A percentile compares a stretch with the other conserved stretches of the same genome.
These are phyloP conservation scores for Diplolepis rosae DNA, from an alignment of 2,888 invertebrate species.

Conservation along the genomic window DNA sequence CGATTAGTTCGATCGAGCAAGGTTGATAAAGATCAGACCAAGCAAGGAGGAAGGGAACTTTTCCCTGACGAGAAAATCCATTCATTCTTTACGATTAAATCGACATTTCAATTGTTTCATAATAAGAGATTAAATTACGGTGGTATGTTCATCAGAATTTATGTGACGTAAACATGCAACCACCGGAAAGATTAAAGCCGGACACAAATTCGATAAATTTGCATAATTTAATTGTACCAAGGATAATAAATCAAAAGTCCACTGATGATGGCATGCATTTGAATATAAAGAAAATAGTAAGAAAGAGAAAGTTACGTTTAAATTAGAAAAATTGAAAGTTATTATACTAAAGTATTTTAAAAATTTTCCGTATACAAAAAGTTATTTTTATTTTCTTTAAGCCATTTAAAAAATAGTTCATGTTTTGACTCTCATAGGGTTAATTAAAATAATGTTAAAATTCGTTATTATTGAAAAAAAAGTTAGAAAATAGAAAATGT, in stretches of 20 bases:
- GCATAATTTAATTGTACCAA: slow-evolving; percentile 4
- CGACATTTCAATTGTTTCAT: slow-evolving; percentile 29
- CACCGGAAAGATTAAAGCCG: slow-evolving; percentile 1
- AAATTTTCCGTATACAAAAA: too few species aligned
- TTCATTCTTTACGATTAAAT: slow-evolving; percentile 26
- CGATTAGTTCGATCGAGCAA: slow-evolving; percentile 23
- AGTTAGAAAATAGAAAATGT: not conserved
- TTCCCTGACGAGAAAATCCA: slow-evolving; percentile 16
- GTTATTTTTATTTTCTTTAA: too few species aligned
- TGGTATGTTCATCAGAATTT: slow-evolving; percentile 18
- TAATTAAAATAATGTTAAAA: not conserved
- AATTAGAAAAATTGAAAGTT: not conserved
- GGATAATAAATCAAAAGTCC: slow-evolving; percentile 2
- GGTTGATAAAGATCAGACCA: slow-evolving; percentile 15
- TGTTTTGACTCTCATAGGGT: too few species aligned
- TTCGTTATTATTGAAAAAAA: too few species aligned
- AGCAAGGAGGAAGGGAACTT: not conserved
- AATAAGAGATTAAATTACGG: slow-evolving; percentile 24
- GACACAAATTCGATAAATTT: slow-evolving; percentile 22
- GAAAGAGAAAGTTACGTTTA: not conserved
- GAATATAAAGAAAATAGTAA: not conserved
- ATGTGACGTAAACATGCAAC: slow-evolving; percentile 14
- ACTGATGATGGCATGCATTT: not conserved
- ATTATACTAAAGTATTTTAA: too few species aligned
- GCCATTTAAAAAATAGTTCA: too few species aligned